phyloP scores from a whole-genome alignment of 2,113 vertebrate genomes.

The Willisornis vidua region DNA sequence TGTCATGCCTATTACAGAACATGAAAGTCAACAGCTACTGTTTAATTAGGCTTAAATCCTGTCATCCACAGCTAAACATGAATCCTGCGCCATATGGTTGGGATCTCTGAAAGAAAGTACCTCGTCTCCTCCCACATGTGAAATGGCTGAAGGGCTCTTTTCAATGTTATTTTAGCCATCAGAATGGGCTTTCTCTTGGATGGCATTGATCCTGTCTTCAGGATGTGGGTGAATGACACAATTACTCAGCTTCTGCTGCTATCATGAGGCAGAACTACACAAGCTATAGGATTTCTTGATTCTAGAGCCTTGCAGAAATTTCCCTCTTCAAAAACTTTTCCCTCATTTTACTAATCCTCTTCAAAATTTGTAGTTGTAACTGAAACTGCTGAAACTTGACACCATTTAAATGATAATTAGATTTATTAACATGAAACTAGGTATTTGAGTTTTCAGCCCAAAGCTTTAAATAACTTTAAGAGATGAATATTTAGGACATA shows the following conservation, averaged over 20 bases:
- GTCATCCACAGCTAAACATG: background rate
- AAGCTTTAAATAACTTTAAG: background rate
- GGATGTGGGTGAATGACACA: background rate
- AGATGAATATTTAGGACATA: background rate
- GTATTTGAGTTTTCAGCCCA: background rate
- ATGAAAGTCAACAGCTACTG: background rate
- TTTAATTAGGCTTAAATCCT: background rate
- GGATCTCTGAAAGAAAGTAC: background rate
- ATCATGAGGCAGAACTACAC: background rate
- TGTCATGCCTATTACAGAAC: background rate
- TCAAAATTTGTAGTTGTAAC: background rate
- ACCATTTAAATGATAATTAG: background rate
- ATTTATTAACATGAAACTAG: background rate
- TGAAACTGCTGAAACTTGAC: background rate
- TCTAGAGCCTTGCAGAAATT: background rate
- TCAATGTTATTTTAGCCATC: rapidly evolving
- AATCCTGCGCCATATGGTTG: background rate
- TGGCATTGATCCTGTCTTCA: background rate
- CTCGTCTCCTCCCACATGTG: rapidly evolving
- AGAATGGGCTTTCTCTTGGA: background rate
- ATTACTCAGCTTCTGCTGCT: background rate
- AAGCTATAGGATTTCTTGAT: background rate
- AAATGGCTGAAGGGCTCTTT: background rate
- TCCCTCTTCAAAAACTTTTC: background rate
- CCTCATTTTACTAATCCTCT: background rate